Evolutionary conservation across 92 coral and sea anemone genomes (phyloP).

Genomic region (Epizoanthus stellaris): DNA sequence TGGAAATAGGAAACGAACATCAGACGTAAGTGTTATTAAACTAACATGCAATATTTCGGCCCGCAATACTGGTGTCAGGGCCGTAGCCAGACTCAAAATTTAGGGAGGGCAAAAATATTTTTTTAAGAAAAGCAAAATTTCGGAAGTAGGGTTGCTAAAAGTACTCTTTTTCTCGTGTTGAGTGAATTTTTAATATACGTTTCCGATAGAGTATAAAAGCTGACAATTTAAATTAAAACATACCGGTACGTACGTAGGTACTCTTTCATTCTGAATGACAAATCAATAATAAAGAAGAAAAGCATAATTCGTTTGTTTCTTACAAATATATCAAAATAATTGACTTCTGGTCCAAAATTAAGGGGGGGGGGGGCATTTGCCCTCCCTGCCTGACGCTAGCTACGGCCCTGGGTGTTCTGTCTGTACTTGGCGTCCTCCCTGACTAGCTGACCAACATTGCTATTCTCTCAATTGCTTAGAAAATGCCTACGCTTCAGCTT

Average conservation of each 20-base stretch:
- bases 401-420: no score
- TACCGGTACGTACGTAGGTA: slow-evolving; percentile 11
- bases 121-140: slow-evolving; percentile 12
- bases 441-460: no score
- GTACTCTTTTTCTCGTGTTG: slow-evolving; percentile 28
- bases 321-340: no score
- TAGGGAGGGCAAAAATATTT: not conserved
- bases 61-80: no score
- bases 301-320: no score
- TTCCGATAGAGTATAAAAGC: slow-evolving; percentile 37
- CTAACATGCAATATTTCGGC: no score
- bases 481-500: slow-evolving; percentile 54
- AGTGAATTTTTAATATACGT: slow-evolving; percentile 39
- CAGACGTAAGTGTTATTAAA: slow-evolving; percentile 36
- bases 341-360: not conserved
- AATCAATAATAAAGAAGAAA: no score
- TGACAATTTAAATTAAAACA: slow-evolving; percentile 37
- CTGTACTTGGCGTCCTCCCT: no score
- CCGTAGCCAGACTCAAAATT: not conserved
- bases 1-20: slow-evolving; percentile 51
- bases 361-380: no score
- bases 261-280: not conserved
- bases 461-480: not conserved
- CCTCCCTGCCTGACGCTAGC: no score
- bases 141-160: slow-evolving; percentile 25